Evolutionary conservation across 2,888 invertebrate species (phyloP), one percentile per base, ranked within the genome.

Genomic region (Sacculina carcini): DNA sequence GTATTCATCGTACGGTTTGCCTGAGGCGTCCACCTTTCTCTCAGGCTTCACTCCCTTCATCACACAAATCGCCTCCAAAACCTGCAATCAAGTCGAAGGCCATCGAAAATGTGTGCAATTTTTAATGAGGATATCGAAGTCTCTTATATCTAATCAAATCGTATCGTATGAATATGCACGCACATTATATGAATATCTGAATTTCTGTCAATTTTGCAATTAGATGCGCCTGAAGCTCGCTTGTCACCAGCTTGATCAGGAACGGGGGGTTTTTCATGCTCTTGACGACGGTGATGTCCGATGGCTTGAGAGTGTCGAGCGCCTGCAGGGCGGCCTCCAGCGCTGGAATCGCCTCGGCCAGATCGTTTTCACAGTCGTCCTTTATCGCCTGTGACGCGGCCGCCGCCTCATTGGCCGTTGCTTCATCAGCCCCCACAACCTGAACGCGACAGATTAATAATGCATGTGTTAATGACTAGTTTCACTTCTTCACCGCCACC

Each of bases 291-390:
- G 81, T 79, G 55, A 85, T 82, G 64, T 86, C 85, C 36, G 74
- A 71, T 19, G 84, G 82, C 67, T 84, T 86, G 48, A 87, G 68
- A 1, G 83, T 84, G 63, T 86, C 80, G 52, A 87, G 69, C 42
- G 86, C 83, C 57, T 74, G 71, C 26, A 77, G 68, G 1, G 77
- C 76, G 53, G 75, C 73, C 65, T 83, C 79, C 53, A 86, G 69
- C 60, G 82, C 78, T 5, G 86, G 86, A 56, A 86, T 72, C 7
- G 85, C 85, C 59, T 79, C 73, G 1, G 89, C 87, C 59, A 94
- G 71, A 67, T 94, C 90, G 52, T 82, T 80, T 68, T 90, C 87
- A 64, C 92, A 94, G 64, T 92, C 92, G 57, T 73, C 72, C 66
- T 87, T 87, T 28, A 90, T 67, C 48, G 75, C 77, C 63, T 82